Conservation (phyloP, 2,113 vertebrate genomes). For the Elanoides forficatus region DNA sequence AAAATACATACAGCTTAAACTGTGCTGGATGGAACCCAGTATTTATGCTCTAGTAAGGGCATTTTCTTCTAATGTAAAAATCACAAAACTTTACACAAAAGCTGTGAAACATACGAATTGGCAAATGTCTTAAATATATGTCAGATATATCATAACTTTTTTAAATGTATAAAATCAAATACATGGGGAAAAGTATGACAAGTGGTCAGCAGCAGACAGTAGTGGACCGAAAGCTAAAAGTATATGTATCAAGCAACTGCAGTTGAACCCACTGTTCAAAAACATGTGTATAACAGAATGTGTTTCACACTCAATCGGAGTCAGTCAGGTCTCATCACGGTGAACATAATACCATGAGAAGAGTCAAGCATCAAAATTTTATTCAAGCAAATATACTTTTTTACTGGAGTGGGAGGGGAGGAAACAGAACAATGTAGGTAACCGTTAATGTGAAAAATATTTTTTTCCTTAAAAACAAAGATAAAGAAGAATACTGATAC, state of each 20-base stretch:
- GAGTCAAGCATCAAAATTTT: background rate
- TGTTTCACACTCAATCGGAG: conserved; percentile 1
- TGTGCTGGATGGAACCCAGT: background rate
- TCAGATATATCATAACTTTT: background rate
- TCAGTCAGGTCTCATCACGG: background rate
- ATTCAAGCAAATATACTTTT: background rate
- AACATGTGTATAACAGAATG: background rate
- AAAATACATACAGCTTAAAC: background rate
- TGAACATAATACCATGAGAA: background rate
- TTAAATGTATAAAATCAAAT: background rate
- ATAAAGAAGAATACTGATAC: background rate
- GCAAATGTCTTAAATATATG: background rate
- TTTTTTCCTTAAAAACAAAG: background rate
- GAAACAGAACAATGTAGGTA: background rate
- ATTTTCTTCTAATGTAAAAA: background rate
- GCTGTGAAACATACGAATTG: background rate
- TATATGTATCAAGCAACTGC: background rate
- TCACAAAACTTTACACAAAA: background rate
- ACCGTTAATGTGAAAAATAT: background rate
- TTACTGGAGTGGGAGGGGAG: accelerated
- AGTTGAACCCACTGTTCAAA: background rate
- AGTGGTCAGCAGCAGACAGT: background rate
- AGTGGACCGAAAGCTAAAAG: background rate
- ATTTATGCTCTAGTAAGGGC: background rate
- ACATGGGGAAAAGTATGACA: background rate